Percentiles rank a stretch among this genome's conserved stretches.
phyloP scores from a whole-genome alignment of 2,113 vertebrate species.

The Sterrhoptilus dennistouni region DNA sequence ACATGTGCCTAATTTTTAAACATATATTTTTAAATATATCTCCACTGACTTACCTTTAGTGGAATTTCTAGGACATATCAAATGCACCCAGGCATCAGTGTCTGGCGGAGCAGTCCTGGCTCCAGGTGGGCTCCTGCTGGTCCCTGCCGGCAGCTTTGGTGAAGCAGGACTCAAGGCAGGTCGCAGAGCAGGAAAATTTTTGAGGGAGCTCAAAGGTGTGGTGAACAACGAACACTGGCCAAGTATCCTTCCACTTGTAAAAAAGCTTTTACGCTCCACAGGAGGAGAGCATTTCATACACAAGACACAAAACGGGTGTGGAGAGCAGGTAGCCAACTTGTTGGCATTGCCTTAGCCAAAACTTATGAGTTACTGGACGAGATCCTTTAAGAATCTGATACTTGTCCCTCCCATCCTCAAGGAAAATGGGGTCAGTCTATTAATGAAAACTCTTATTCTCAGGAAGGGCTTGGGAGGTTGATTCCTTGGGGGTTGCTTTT shows the following conservation, averaged over 20 bases:
- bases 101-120: neutral
- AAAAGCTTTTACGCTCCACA: neutral
- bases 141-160: neutral
- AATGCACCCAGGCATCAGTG: neutral
- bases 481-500: neutral
- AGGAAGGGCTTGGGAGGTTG: neutral
- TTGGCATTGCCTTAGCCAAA: neutral
- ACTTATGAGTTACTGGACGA: neutral
- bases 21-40: neutral
- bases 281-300: neutral
- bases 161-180: neutral
- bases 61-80: neutral
- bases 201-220: neutral
- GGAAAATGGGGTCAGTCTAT: neutral
- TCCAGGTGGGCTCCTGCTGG: neutral
- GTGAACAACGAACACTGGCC: neutral
- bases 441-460: neutral
- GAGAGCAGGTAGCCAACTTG: neutral
- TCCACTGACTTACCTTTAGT: neutral
- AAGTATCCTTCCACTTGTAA: neutral
- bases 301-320: neutral
- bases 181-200: neutral
- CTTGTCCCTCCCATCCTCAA: neutral
- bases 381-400: neutral
- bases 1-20: neutral